Evolutionary conservation across 2,888 invertebrate genomes (phyloP), one percentile per base, ranked within the genome.

Genomic region (Watsonalla cultraria): DNA sequence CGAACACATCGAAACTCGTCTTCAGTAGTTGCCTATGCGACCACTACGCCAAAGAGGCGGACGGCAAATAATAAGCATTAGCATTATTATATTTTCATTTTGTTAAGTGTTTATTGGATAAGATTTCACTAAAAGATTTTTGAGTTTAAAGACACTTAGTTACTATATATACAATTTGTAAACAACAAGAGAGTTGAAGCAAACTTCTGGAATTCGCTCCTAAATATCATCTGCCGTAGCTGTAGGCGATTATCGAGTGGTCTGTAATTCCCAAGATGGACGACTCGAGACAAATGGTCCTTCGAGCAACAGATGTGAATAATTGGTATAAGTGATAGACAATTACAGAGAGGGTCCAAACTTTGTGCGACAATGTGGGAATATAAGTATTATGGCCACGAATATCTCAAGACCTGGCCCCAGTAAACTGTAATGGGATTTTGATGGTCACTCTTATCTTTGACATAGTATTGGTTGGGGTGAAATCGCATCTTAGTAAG

Each of bases 281-380:
- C 57, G 47, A 54, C 45, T 50, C 56, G 51, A 48, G 50, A 57
- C 52, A 51, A 61, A 66, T 51, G 55, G 55, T 42, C 15, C 49
- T 49, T 35, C 48, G 33, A 55, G 57, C 58, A 56, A 60, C 69
- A 66, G 69, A 64, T 68, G 69, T 54, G 47, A 59, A 59, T 68
- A 66, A 68, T 66, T 65, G 58, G 52, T 48, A 59, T 65, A 62
- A 61, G 62, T 64, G 61, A 65, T 66, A 66, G 59, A 58, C 62
- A 60, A 68, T 65, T 59, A 63, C 58, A 49, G n/a, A 34, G 52
- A 51, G 56, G 53, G 55, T 55, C 57, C 49, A 51, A 58, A 52
- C 60, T 55, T 62, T 54, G 49, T 13, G 15, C 49, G 49, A 39
- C 37, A 39, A 37, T 14, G 37, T 37, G 37, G 37, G 14, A 39